Evolutionary conservation across 2,797 vertebrate species (phyloP), one percentile per base, ranked within the genome.

Genomic region (Chromobotia macracanthus): DNA sequence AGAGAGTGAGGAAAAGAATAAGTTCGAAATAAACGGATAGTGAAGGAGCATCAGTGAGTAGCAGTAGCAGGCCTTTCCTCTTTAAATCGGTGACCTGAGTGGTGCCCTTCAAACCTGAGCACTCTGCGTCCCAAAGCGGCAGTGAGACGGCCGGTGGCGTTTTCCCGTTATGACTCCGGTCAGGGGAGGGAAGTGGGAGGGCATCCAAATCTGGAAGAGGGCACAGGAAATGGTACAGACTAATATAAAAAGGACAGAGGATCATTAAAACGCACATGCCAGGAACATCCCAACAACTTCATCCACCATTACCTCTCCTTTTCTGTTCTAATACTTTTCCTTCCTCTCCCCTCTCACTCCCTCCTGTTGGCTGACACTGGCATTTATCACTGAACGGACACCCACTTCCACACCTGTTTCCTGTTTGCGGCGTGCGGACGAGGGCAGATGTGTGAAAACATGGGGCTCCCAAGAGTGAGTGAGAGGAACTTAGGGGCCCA

Each of bases 31-130:
- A 46, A 76, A 79, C 38, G 35, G 35, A 64, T 38, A 51, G 25
- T n/a, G 21, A 25, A 38, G 63, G 55, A 68, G 67, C 53, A 53
- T 41, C 79, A 56, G 77, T 28, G 51, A 38, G 68, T 65, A 77
- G 64, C 66, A 75, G 60, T 75, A 68, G 63, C 74, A 72, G 80
- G 76, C 60, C 77, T 83, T 78, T 76, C 55, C 78, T 76, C 48
- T 89, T 91, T 92, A 91, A 91, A 90, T 88, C 89, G 88, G 87
- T 86, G 85, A 90, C 82, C 72, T 77, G 90, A 92, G 88, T 90
- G 92, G 92, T 90, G 92, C 91, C 92, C 92, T 94, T 93, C 92
- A 94, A 92, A 93, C 91, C 89, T 86, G 86, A 90, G 86, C 85
- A 89, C 86, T 88, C 91, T 15, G 63, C 58, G 68, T 86, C 85